Evolutionary conservation across 1,140 invertebrate species (phyloP).

Genomic region (Harlomillsia oculata): DNA sequence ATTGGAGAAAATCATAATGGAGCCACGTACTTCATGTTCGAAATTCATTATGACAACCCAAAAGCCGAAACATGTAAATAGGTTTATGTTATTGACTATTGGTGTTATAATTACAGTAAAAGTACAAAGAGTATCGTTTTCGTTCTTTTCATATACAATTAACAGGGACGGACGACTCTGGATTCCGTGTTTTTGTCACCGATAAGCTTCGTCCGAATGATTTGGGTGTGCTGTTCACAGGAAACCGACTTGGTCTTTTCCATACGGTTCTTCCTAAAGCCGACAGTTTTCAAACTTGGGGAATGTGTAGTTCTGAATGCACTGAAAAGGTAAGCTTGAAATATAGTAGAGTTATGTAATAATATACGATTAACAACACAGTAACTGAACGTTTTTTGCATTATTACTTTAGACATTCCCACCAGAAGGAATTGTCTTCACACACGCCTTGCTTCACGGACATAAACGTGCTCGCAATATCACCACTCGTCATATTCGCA

Average conservation of each 20-base stretch:
- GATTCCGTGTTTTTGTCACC: slow-evolving; percentile 67
- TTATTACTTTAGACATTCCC: slow-evolving; percentile 1
- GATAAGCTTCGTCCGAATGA: slow-evolving; percentile 58
- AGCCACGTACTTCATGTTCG: slow-evolving; percentile 72
- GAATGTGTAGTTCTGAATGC: slow-evolving; percentile 68
- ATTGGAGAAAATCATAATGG: slow-evolving; percentile 55
- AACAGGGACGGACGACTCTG: slow-evolving; percentile 62
- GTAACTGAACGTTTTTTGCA: not conserved
- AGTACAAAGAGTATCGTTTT: too few relatives aligned
- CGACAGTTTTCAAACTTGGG: slow-evolving; percentile 59
- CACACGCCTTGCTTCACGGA: slow-evolving; percentile 1
- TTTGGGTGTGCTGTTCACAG: slow-evolving; percentile 66
- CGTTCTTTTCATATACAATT: slow-evolving; percentile 7
- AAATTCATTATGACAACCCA: slow-evolving; percentile 78
- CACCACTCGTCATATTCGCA: slow-evolving; percentile 4
- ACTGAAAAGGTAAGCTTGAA: slow-evolving; percentile 44
- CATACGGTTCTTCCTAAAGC: slow-evolving; percentile 70
- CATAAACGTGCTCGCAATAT: not conserved
- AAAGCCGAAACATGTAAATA: slow-evolving; percentile 49
- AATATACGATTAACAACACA: not conserved
- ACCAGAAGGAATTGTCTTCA: slow-evolving; percentile 1
- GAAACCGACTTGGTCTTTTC: slow-evolving; percentile 64
- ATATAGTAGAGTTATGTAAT: not conserved
- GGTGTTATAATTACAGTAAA: too few relatives aligned
- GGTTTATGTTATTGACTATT: not conserved